Conservation (phyloP, 2,797 vertebrate genomes). For the Mionectes olivaceus region DNA sequence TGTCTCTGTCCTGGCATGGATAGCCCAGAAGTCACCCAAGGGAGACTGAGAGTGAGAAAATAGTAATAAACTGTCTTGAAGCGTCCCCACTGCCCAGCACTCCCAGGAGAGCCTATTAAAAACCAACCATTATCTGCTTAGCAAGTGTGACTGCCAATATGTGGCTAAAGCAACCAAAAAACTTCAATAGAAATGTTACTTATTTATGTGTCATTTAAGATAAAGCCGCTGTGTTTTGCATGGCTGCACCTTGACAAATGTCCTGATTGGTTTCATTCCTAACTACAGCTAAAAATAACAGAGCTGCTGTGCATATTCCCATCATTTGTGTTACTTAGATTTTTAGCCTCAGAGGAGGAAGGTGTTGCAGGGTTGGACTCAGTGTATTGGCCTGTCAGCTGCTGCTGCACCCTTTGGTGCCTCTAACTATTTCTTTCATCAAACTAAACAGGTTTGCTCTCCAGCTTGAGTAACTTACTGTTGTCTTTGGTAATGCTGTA, state of each 20-base stretch:
- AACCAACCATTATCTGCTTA: background rate
- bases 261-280: background rate
- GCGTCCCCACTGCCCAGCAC: background rate
- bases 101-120: background rate
- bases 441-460: constrained; percentile 51
- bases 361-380: background rate
- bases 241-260: constrained; percentile 38
- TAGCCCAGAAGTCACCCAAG: constrained; percentile 32
- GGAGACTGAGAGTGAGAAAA: constrained; percentile 43
- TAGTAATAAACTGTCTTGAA: background rate
- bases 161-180: background rate
- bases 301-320: background rate
- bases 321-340: background rate
- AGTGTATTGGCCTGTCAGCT: background rate
- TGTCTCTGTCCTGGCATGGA: background rate
- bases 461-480: constrained; percentile 31
- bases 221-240: background rate
- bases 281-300: constrained; percentile 23
- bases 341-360: constrained; percentile 19
- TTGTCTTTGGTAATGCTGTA: constrained; percentile 48
- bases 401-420: constrained; percentile 26
- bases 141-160: background rate
- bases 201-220: constrained; percentile 13
- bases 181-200: background rate
- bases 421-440: constrained; percentile 55